Conservation (phyloP, 1,140 invertebrate genomes). For the Zaprionus africanus region DNA sequence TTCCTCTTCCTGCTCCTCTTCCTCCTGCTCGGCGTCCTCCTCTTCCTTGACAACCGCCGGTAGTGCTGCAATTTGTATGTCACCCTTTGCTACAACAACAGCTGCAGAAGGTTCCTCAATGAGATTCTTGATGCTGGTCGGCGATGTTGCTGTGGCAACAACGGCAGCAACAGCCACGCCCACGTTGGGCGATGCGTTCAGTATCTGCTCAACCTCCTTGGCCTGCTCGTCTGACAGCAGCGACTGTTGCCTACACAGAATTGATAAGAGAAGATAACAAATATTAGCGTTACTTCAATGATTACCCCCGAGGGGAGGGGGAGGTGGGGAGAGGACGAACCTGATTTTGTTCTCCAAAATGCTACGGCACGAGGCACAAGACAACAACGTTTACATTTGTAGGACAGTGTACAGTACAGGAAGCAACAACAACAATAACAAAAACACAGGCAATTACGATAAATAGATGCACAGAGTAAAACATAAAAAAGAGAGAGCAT, state of each 20-base stretch:
- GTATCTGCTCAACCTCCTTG: constrained; percentile 91
- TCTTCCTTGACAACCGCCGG: constrained; percentile 51
- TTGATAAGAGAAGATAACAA: constrained; percentile 24
- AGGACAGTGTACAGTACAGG: constrained; percentile 50
- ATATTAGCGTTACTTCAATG: constrained; percentile 5
- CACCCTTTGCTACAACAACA: constrained; percentile 32
- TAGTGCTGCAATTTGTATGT: constrained; percentile 60
- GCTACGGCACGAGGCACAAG: constrained; percentile 84
- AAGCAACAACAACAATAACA: constrained; percentile 31
- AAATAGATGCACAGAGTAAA: constrained; percentile 56
- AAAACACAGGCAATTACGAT: constrained; percentile 54
- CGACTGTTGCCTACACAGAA: constrained; percentile 88
- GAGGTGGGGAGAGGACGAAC: constrained; percentile 85
- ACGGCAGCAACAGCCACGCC: constrained; percentile 77
- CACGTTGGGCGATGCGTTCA: constrained; percentile 86
- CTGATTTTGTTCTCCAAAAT: constrained; percentile 92
- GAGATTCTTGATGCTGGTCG: constrained; percentile 80
- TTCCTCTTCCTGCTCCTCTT: constrained; percentile 27
- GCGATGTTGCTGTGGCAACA: constrained; percentile 78
- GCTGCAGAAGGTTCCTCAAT: constrained; percentile 56
- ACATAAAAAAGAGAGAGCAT: constrained; percentile 28
- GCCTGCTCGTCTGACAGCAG: constrained; percentile 93
- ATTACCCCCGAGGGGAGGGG: neutral
- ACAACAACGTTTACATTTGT: constrained; percentile 39
- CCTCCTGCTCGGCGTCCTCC: constrained; percentile 27